Conservation (phyloP, 1,140 invertebrate genomes). For the Leptopilina clavipes region DNA sequence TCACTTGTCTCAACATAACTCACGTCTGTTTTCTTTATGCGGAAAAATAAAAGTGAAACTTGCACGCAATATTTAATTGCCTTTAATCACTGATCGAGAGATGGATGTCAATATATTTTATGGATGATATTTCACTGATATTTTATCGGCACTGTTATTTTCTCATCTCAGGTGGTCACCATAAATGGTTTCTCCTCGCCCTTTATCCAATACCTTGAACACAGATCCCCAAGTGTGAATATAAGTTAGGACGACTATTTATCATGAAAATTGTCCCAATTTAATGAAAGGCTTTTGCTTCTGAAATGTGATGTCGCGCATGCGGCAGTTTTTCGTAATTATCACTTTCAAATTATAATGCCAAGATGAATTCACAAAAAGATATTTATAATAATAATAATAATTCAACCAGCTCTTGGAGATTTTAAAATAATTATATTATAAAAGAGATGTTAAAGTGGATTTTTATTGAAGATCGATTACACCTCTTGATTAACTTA, state of each 20-base stretch:
- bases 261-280: conserved; percentile 26
- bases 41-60: background rate
- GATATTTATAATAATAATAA: too few relatives aligned
- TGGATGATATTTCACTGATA: conserved; percentile 10
- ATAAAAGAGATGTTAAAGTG: conserved; percentile 16
- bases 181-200: conserved; percentile 2
- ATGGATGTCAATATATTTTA: conserved; percentile 21
- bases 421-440: conserved; percentile 17
- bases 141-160: conserved; percentile 17
- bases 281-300: background rate
- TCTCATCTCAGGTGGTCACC: conserved; percentile 28
- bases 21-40: too few relatives aligned
- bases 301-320: background rate
- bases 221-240: conserved; percentile 22
- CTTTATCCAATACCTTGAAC: background rate
- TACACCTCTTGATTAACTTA: background rate
- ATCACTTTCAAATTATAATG: background rate
- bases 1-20: too few relatives aligned
- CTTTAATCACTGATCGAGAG: background rate
- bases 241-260: conserved; percentile 23
- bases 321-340: conserved; percentile 21
- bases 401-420: background rate
- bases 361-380: background rate
- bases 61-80: conserved; percentile 1
- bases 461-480: conserved; percentile 11